Evolutionary conservation across 2,797 vertebrate genomes (phyloP).

Genomic region (Anas capensis): DNA sequence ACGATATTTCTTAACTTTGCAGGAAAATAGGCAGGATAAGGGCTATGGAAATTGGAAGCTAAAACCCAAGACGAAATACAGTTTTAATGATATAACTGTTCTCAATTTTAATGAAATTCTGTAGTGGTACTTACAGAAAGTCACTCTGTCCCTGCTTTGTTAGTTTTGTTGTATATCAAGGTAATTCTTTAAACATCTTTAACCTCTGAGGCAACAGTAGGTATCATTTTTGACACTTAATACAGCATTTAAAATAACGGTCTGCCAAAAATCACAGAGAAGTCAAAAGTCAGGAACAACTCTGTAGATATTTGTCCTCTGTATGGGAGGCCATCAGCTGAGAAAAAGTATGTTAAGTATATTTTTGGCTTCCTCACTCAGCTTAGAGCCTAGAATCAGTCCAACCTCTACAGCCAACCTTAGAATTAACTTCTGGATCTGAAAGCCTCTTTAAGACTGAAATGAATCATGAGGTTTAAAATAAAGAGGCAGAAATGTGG

Average conservation of each 20-base stretch:
- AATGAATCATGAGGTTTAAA: constrained; percentile 6
- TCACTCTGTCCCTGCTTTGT: background rate
- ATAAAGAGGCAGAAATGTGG: background rate
- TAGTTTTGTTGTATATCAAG: background rate
- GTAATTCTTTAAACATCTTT: background rate
- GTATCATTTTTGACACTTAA: background rate
- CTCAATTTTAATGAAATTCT: background rate
- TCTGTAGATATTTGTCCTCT: background rate
- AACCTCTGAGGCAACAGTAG: background rate
- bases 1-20: background rate
- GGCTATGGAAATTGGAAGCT: background rate
- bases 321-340: background rate
- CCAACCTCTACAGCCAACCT: background rate
- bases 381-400: background rate
- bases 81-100: background rate
- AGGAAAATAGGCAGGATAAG: background rate
- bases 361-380: background rate
- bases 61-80: background rate
- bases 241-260: background rate
- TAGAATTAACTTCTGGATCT: background rate
- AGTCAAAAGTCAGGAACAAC: background rate
- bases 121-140: background rate
- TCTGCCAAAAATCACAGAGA: background rate
- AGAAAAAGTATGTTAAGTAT: background rate
- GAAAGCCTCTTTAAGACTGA: background rate